Conservation (phyloP, 2,113 vertebrate species). For the Mandrillus leucophaeus region DNA sequence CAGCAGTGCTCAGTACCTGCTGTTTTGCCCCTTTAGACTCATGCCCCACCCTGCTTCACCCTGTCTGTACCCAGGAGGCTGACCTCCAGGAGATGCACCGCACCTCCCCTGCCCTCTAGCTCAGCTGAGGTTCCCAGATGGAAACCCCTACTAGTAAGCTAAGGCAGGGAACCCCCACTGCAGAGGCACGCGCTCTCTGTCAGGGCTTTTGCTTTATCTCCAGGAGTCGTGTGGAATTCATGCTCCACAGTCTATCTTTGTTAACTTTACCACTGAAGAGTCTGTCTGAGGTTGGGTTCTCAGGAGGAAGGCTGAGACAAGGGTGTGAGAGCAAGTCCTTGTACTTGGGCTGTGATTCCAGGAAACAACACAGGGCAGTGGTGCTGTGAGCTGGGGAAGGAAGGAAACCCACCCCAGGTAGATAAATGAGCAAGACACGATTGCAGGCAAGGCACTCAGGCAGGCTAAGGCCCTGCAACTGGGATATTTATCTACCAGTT, state of each 20-base stretch:
- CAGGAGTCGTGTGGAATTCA: not conserved
- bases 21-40: not conserved
- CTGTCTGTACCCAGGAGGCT: not conserved
- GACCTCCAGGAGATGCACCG: not conserved
- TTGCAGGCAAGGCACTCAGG: not conserved
- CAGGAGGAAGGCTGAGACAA: not conserved
- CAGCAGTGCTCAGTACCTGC: not conserved
- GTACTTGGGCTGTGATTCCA: slow-evolving; percentile 21
- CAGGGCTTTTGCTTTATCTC: not conserved
- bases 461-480: not conserved
- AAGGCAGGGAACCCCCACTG: not conserved
- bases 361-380: not conserved
- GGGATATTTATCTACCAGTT: not conserved
- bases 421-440: not conserved
- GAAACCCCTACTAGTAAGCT: not conserved
- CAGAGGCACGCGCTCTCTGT: not conserved
- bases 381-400: not conserved
- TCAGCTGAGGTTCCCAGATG: not conserved
- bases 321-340: not conserved
- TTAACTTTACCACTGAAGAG: slow-evolving; percentile 44
- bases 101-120: not conserved
- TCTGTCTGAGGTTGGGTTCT: slow-evolving; percentile 42
- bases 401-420: not conserved
- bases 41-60: not conserved
- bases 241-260: not conserved